Evolutionary conservation across 1,140 invertebrate species (phyloP).

Genomic region (Bicyclus anynana): DNA sequence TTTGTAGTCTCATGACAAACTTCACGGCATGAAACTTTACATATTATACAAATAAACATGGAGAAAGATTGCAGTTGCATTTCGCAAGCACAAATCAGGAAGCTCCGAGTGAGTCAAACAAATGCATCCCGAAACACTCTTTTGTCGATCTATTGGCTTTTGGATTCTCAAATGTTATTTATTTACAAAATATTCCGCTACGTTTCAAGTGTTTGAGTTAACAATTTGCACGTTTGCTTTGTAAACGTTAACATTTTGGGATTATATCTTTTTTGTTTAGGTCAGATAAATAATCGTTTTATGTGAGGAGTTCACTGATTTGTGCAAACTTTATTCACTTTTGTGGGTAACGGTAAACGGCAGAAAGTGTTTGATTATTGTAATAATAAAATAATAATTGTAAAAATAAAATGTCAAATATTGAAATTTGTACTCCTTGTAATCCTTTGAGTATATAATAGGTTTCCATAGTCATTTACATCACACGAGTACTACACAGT

Average conservation of each 20-base stretch:
- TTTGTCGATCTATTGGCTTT: constrained; percentile 9
- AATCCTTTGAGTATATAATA: no score
- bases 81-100: background rate
- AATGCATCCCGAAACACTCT: background rate
- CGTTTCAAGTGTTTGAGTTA: constrained; percentile 6
- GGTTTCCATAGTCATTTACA: no score
- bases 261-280: background rate
- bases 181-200: constrained; percentile 1
- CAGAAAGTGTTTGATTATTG: no score
- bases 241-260: background rate
- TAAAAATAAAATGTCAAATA: no score
- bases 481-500: no score
- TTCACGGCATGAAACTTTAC: background rate
- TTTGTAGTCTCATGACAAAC: background rate
- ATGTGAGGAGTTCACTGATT: background rate
- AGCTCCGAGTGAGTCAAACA: constrained; percentile 2
- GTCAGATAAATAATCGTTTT: background rate
- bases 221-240: background rate
- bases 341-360: no score
- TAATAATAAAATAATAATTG: no score
- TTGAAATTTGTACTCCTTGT: no score
- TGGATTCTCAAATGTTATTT: constrained; percentile 4
- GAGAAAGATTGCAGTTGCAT: background rate
- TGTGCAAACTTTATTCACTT: background rate
- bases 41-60: background rate